phyloP scores from a whole-genome alignment of 2,113 vertebrate species.

The Brevimyrus niger region DNA sequence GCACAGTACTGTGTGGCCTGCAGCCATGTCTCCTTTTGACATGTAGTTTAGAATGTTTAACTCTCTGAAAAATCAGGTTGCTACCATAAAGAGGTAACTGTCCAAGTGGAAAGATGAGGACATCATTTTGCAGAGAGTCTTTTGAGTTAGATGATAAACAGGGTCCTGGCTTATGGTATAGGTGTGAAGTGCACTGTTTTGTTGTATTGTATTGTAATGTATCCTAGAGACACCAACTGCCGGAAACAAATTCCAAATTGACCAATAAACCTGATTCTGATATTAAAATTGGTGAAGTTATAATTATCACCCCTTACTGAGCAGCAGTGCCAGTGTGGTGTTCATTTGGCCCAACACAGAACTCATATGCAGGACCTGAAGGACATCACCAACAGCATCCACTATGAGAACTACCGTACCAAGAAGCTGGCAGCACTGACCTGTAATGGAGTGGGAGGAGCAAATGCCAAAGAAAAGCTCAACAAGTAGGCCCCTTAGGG shows the following conservation, averaged over 20 bases:
- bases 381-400: slow-evolving; percentile 55
- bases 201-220: too few relatives aligned
- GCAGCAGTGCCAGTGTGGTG: background rate
- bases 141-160: background rate
- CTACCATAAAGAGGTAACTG: background rate
- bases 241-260: too few relatives aligned
- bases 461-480: slow-evolving; percentile 61
- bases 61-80: background rate
- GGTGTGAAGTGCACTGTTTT: background rate
- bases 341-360: background rate
- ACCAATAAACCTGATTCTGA: too few relatives aligned
- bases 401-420: slow-evolving; percentile 70
- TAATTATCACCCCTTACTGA: background rate
- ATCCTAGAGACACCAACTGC: too few relatives aligned
- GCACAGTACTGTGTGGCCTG: background rate
- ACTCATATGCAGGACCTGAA: background rate
- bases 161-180: background rate
- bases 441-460: slow-evolving; percentile 61
- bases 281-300: background rate
- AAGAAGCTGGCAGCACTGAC: slow-evolving; percentile 68
- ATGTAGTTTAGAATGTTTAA: background rate
- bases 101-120: background rate
- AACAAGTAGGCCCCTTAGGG: slow-evolving; percentile 50
- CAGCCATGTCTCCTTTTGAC: background rate
- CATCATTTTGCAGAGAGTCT: background rate